A percentile compares a stretch with the other conserved stretches of the same genome.
Evolutionary conservation across 2,797 vertebrate species (phyloP).

Genomic region (Aphelocoma californica): DNA sequence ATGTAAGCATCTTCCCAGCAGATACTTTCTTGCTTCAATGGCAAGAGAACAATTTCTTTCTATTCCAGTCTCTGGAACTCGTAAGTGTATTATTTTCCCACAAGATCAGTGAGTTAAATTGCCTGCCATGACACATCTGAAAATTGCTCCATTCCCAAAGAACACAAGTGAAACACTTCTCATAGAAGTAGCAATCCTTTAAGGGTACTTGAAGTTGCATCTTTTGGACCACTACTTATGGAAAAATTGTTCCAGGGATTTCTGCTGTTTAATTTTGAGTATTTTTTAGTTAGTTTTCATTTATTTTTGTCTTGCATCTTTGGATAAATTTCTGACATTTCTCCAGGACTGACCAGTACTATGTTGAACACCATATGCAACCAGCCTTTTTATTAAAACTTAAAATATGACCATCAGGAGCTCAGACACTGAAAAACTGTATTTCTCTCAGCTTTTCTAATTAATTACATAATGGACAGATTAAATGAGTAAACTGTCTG

Average conservation of each 20-base stretch:
- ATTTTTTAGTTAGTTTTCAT: not conserved
- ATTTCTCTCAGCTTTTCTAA: slow-evolving; percentile 41
- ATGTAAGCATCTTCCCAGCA: not conserved
- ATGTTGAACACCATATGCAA: not conserved
- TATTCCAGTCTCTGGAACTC: not conserved
- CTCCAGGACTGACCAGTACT: not conserved
- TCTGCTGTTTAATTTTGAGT: not conserved
- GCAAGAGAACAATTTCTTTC: not conserved
- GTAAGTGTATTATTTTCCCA: not conserved
- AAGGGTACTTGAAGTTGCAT: not conserved
- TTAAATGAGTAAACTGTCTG: slow-evolving; percentile 31
- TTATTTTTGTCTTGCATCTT: not conserved
- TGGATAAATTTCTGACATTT: not conserved
- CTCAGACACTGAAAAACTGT: not conserved
- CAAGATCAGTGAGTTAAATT: not conserved
- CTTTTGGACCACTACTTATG: not conserved
- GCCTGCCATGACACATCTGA: not conserved
- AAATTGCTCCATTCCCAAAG: not conserved
- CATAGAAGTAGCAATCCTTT: not conserved
- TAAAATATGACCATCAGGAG: not conserved
- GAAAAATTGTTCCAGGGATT: not conserved
- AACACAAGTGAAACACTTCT: not conserved
- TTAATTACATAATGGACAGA: slow-evolving; percentile 43
- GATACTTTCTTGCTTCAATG: not conserved
- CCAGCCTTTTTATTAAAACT: not conserved